A percentile compares a stretch with the other conserved stretches of the same genome.
phyloP scores from a whole-genome alignment of 2,113 vertebrate species.

The Rattus rattus region DNA sequence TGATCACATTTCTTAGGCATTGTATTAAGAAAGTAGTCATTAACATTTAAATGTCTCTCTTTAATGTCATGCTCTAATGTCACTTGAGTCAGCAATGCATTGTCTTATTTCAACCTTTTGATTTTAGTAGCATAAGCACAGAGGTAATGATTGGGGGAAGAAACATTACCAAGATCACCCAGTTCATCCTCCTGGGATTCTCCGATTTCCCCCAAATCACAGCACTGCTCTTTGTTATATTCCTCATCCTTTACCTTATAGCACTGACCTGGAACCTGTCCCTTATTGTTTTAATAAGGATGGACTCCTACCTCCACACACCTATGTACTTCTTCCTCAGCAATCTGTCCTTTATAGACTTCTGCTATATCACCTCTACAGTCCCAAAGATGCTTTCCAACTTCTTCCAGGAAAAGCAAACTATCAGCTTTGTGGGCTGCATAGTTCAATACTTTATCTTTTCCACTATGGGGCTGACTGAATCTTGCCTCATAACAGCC shows the following conservation, averaged over 20 bases:
- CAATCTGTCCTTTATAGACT: too few relatives aligned
- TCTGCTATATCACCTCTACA: too few relatives aligned
- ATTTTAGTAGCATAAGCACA: not conserved
- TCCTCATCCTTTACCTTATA: not conserved
- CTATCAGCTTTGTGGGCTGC: not conserved
- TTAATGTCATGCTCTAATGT: not conserved
- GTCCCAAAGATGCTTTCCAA: too few relatives aligned
- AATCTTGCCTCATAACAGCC: conserved; percentile 59
- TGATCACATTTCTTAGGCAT: not conserved
- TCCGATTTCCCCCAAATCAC: conserved; percentile 40
- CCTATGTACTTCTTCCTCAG: too few relatives aligned
- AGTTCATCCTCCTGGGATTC: conserved; percentile 65
- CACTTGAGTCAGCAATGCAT: not conserved
- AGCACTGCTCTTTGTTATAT: not conserved
- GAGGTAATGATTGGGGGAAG: not conserved
- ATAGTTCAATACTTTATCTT: conserved; percentile 31
- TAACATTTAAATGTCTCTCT: not conserved
- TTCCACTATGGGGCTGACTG: conserved; percentile 35
- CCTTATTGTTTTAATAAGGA: too few relatives aligned
- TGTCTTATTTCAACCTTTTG: not conserved
- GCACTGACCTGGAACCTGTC: too few relatives aligned
- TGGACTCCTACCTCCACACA: too few relatives aligned
- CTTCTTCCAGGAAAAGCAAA: too few relatives aligned
- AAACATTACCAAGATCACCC: conserved; percentile 19
- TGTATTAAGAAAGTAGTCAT: not conserved